Percentiles rank a stretch among this genome's conserved stretches.
These are phyloP conservation scores for Drosophila subsilvestris DNA, from an alignment of 2,888 invertebrate genomes.

Conservation along the genomic window DNA sequence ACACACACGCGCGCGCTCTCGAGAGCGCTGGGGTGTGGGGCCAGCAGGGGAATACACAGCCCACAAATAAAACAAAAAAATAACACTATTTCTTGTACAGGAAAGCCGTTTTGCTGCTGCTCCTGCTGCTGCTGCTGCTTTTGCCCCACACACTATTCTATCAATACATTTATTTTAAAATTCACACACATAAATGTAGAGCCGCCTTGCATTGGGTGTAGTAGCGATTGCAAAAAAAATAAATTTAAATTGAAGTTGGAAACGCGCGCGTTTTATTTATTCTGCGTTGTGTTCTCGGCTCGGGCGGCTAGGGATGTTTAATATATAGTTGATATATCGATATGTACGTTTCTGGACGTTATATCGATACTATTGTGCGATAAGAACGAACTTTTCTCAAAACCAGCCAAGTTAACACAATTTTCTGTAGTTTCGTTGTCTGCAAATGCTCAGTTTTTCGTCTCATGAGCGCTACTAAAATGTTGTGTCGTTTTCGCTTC, in stretches of 20 bases:
- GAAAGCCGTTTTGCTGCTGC: background rate
- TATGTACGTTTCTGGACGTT: background rate
- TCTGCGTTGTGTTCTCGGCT: conserved; percentile 60
- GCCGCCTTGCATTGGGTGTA: background rate
- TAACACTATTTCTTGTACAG: background rate
- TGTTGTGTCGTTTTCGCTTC: conserved; percentile 38
- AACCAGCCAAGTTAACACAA: conserved; percentile 2
- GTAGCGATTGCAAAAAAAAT: background rate
- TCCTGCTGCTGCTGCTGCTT: too few relatives aligned
- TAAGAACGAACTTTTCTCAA: conserved; percentile 26
- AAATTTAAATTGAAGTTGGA: conserved; percentile 47
- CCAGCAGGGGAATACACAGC: conserved; percentile 21
- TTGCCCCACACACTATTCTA: background rate
- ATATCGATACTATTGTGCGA: conserved; percentile 44
- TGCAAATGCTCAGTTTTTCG: conserved; percentile 49
- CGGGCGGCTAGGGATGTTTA: conserved; percentile 13
- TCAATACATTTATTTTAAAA: background rate
- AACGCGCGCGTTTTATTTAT: conserved; percentile 63
- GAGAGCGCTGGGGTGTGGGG: background rate
- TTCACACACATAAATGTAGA: background rate
- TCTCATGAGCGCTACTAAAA: conserved; percentile 47
- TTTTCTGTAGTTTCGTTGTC: conserved; percentile 57
- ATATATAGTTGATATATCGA: background rate
- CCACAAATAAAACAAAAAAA: background rate
- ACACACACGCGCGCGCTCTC: background rate